Conservation (phyloP, 1,140 invertebrate species). For the Anthonomus grandis region DNA sequence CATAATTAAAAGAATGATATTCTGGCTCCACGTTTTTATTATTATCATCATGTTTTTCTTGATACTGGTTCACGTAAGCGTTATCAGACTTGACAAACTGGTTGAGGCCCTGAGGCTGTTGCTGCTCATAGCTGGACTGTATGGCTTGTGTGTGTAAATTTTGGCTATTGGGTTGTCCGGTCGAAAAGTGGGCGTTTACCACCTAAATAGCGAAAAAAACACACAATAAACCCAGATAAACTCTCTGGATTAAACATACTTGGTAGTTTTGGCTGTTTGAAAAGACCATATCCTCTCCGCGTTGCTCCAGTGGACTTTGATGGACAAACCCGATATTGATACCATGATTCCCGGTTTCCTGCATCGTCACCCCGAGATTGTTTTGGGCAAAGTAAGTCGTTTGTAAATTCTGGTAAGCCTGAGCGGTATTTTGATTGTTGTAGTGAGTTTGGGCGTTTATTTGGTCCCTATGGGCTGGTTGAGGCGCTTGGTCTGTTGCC, state of each 20-base stretch:
- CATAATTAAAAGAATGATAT: constrained; percentile 35
- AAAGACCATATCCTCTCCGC: constrained; percentile 13
- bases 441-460: constrained; percentile 12
- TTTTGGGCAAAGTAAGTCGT: not conserved
- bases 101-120: constrained; percentile 6
- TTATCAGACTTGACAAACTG: constrained; percentile 2
- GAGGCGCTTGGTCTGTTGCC: constrained; percentile 6
- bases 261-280: constrained; percentile 13
- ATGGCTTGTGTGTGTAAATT: constrained; percentile 17
- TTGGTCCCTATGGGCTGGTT: constrained; percentile 4
- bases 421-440: not conserved
- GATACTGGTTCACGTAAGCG: constrained; percentile 8
- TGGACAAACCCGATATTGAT: constrained; percentile 12
- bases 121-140: constrained; percentile 12
- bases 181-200: constrained; percentile 2
- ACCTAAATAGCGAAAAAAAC: constrained; percentile 2
- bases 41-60: constrained; percentile 11
- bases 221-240: not conserved
- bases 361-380: constrained; percentile 5
- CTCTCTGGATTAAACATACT: no score
- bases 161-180: constrained; percentile 2
- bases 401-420: constrained; percentile 2
- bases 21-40: constrained; percentile 22
- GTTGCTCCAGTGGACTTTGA: not conserved
- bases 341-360: constrained; percentile 10